Conservation (phyloP, 2,113 vertebrate species). For the Protobothrops flavoviridis region DNA sequence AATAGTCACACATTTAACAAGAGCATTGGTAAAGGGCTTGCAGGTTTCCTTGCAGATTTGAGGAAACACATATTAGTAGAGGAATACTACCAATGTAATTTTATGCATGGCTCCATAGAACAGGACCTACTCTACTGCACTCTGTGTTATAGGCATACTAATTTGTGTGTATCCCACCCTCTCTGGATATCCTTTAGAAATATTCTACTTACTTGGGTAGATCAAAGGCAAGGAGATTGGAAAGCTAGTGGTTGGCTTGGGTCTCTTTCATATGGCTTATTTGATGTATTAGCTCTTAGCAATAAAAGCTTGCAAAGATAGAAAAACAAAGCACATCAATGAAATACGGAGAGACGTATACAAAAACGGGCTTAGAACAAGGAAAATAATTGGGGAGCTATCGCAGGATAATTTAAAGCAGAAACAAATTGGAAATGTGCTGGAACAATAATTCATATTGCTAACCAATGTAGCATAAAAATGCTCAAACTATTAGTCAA, state of each 20-base stretch:
- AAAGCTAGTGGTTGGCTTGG: slow-evolving; percentile 10
- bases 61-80: background rate
- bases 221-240: slow-evolving; percentile 10
- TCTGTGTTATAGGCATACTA: slow-evolving; percentile 1
- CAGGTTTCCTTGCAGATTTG: background rate
- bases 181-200: background rate
- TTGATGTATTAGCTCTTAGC: background rate
- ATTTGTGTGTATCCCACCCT: slow-evolving; percentile 12
- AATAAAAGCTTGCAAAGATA: slow-evolving; percentile 1
- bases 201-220: background rate
- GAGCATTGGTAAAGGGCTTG: background rate
- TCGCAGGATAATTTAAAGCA: slow-evolving; percentile 48
- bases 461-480: slow-evolving; percentile 35
- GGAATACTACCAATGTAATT: background rate
- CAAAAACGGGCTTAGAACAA: background rate
- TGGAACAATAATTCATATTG: slow-evolving; percentile 51
- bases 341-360: slow-evolving; percentile 10
- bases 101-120: background rate
- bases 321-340: slow-evolving; percentile 8
- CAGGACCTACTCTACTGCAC: background rate
- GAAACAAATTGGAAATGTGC: slow-evolving; percentile 33
- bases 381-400: slow-evolving; percentile 35
- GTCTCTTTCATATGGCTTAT: background rate
- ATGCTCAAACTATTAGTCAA: slow-evolving; percentile 45
- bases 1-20: background rate